A percentile compares a stretch with the other conserved stretches of the same genome.
phyloP scores from a whole-genome alignment of 2,113 vertebrate genomes.

The Solenodon paradoxus region DNA sequence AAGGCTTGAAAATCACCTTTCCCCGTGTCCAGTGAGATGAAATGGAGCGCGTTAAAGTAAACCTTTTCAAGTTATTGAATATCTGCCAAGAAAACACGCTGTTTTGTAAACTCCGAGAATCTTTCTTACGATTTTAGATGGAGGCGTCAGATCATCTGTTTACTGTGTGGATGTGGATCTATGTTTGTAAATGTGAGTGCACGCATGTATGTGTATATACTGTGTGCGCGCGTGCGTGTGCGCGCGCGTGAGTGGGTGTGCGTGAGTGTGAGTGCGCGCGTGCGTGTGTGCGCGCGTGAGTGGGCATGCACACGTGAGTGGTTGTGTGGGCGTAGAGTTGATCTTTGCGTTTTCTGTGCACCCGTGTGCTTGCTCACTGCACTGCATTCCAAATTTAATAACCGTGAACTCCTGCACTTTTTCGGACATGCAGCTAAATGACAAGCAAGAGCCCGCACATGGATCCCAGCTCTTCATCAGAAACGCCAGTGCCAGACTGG shows the following conservation, averaged over 20 bases:
- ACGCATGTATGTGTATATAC: too few relatives aligned
- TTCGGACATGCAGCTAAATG: not conserved
- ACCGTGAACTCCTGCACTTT: not conserved
- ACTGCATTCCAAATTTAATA: not conserved
- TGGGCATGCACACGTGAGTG: too few relatives aligned
- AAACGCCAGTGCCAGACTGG: not conserved
- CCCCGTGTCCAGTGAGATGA: not conserved
- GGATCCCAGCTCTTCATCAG: not conserved
- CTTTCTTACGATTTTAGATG: not conserved
- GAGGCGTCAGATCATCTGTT: too few relatives aligned
- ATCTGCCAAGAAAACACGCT: slow-evolving; percentile 17
- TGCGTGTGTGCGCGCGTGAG: too few relatives aligned
- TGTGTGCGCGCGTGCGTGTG: too few relatives aligned
- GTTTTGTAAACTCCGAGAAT: slow-evolving; percentile 5
- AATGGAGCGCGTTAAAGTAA: not conserved
- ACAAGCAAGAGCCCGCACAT: not conserved
- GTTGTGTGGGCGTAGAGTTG: too few relatives aligned
- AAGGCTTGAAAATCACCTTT: not conserved
- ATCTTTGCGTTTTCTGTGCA: not conserved
- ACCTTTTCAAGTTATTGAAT: not conserved
- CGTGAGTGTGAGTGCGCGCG: too few relatives aligned
- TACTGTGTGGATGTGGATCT: too few relatives aligned
- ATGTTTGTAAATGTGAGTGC: too few relatives aligned
- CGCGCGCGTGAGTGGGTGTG: too few relatives aligned
- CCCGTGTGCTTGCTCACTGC: not conserved